Base-by-base conservation (phyloP, 1,140 invertebrate species). In the Anoplolepis gracilipes region DNA sequence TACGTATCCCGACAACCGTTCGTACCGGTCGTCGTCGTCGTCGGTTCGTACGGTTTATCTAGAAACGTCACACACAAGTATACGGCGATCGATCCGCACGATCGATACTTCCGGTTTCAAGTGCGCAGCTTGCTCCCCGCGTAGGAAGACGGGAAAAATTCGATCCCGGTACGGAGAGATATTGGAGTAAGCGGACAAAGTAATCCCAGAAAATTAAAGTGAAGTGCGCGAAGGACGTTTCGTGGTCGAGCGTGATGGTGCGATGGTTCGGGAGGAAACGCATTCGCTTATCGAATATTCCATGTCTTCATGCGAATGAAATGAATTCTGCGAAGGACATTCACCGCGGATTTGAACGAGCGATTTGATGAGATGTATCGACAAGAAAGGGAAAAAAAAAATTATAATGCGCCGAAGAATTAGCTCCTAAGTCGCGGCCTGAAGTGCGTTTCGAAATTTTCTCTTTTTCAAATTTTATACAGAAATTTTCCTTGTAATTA, bases 81-180 rank as follows among this genome's bases (percentile, higher is more conserved):
- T 73, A 82, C 78, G 78, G 36, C 33, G 78, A 73, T 25, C 67
- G 53, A 82, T 62, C 78, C 36, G 36, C 46, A 7, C 33, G 33
- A 82, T 61, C 25, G 49, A n/a, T 49, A 57, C 25, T 36, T n/a
- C 49, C 62, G 16, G 22, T 39, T n/a, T 11, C 22, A 28, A 33
- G 36, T 72, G 46, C 69, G 28, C 46, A 49, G 28, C 46, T 72
- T 16, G 39, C 28, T 6, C 19, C 42, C 10, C 36, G 25, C 53
- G n/a, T 22, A 19, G 19, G 6, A 70, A 28, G 22, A 53, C n/a
- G 25, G 33, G 25, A 11, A 67, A 28, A 30, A 28, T 19, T 72
- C 64, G 11, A 39, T 77, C 39, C 1, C 13, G 69, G 53, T 13
- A 5, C 46, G 22, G n/a, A 28, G 49, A 57, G 36, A 46, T 16